phyloP scores from a whole-genome alignment of 2,113 vertebrate genomes.

The Toxostoma redivivum region DNA sequence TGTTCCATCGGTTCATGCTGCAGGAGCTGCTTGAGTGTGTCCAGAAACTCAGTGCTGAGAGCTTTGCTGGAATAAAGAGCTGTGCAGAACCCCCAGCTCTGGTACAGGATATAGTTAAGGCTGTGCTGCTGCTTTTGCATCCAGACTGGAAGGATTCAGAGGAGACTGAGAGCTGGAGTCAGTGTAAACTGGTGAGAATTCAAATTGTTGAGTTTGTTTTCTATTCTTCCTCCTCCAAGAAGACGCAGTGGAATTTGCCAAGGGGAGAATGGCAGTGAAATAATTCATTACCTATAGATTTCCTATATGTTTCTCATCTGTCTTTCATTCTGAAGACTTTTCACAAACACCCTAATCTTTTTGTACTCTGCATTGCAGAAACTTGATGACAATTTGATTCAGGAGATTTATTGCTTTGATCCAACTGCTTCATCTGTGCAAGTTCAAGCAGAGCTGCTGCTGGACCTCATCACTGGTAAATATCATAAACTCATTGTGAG shows the following conservation, averaged over 20 bases:
- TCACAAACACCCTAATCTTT: background rate
- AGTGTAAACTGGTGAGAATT: conserved; percentile 68
- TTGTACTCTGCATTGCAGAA: conserved; percentile 64
- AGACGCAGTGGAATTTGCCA: background rate
- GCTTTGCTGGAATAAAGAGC: conserved; percentile 33
- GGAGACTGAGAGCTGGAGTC: conserved; percentile 57
- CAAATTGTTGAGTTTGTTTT: background rate
- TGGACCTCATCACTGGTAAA: conserved; percentile 67
- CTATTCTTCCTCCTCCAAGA: background rate
- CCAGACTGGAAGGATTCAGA: conserved; percentile 54
- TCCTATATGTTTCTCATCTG: background rate
- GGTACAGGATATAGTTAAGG: conserved; percentile 50
- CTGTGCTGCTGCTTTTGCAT: conserved; percentile 66
- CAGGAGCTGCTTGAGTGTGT: conserved; percentile 70
- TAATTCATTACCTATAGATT: background rate
- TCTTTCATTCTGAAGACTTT: background rate
- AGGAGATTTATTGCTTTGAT: conserved; percentile 70
- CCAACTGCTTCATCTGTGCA: conserved; percentile 64
- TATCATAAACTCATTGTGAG: background rate
- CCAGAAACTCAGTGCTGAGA: background rate
- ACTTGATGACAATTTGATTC: conserved; percentile 66
- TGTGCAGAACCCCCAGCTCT: background rate
- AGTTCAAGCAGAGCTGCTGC: conserved; percentile 47
- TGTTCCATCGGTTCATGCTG: conserved; percentile 76
- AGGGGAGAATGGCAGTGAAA: background rate